Conservation (phyloP, 2,113 vertebrate genomes). For the Peucedramus taeniatus region DNA sequence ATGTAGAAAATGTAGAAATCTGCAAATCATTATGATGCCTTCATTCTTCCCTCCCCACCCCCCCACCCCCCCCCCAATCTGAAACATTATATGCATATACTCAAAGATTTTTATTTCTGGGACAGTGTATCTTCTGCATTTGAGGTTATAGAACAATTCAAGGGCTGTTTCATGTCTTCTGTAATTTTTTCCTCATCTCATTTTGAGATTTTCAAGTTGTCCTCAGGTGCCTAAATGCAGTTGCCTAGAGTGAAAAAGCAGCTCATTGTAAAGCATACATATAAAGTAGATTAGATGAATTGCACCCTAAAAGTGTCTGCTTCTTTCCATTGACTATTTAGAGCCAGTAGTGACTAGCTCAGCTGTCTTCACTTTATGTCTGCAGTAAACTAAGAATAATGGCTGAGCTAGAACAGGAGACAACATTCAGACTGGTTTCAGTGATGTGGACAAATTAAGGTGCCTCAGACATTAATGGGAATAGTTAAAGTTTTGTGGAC, state of each 20-base stretch:
- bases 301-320: constrained; percentile 51
- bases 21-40: not conserved
- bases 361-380: constrained; percentile 60
- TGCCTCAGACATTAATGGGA: constrained; percentile 52
- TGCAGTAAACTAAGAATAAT: constrained; percentile 61
- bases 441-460: constrained; percentile 56
- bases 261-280: constrained; percentile 47
- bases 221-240: constrained; percentile 20
- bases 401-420: constrained; percentile 30
- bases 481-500: constrained; percentile 50
- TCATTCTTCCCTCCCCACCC: not conserved
- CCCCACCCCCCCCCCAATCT: fast-evolving
- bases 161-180: not conserved
- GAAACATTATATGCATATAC: not conserved
- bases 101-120: not conserved
- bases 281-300: constrained; percentile 60
- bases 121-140: not conserved
- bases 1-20: not conserved
- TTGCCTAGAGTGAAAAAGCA: constrained; percentile 35
- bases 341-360: constrained; percentile 53
- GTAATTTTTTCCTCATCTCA: not conserved
- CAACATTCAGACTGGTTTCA: constrained; percentile 52
- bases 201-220: constrained; percentile 10
- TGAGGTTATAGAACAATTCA: not conserved
- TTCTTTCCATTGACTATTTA: constrained; percentile 58